Evolutionary conservation across 2,888 invertebrate species (phyloP).

Genomic region (Archips crataeganus): DNA sequence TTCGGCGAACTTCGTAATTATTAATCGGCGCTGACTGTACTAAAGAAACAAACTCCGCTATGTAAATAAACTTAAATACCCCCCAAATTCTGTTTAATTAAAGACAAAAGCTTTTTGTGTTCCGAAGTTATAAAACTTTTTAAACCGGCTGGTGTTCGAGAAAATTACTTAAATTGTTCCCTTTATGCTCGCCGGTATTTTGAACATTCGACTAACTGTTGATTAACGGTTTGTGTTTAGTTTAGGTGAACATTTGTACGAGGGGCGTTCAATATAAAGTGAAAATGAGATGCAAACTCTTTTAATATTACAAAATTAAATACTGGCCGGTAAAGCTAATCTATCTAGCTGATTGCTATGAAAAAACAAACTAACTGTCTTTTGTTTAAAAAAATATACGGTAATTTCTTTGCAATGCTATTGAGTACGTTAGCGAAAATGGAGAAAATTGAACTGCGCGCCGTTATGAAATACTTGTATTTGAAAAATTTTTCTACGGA

Average conservation of each 20-base stretch:
- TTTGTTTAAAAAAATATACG: too few species aligned
- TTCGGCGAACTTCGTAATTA: background rate
- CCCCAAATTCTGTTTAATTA: slow-evolving; percentile 41
- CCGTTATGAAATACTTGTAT: too few species aligned
- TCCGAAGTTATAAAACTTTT: slow-evolving; percentile 40
- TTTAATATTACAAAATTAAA: too few species aligned
- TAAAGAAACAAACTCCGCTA: slow-evolving; percentile 21
- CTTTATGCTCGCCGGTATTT: slow-evolving; percentile 31
- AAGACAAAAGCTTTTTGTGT: slow-evolving; percentile 44
- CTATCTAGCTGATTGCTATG: too few species aligned
- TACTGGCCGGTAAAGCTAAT: too few species aligned
- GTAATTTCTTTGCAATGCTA: too few species aligned
- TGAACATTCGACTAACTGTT: slow-evolving; percentile 16
- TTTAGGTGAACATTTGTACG: background rate
- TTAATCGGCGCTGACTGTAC: slow-evolving; percentile 21
- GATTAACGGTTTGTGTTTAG: slow-evolving; percentile 13
- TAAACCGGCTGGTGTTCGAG: slow-evolving; percentile 32
- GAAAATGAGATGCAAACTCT: too few species aligned
- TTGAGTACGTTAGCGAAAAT: too few species aligned
- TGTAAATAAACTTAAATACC: slow-evolving; percentile 41
- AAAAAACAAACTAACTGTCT: too few species aligned
- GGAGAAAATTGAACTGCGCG: too few species aligned
- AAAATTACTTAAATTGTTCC: slow-evolving; percentile 43
- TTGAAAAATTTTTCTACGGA: too few species aligned
- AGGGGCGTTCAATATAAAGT: too few species aligned